Percentiles rank a stretch among this genome's conserved stretches.
phyloP scores from a whole-genome alignment of 1,140 invertebrate genomes.

The Eupristina koningsbergeri region DNA sequence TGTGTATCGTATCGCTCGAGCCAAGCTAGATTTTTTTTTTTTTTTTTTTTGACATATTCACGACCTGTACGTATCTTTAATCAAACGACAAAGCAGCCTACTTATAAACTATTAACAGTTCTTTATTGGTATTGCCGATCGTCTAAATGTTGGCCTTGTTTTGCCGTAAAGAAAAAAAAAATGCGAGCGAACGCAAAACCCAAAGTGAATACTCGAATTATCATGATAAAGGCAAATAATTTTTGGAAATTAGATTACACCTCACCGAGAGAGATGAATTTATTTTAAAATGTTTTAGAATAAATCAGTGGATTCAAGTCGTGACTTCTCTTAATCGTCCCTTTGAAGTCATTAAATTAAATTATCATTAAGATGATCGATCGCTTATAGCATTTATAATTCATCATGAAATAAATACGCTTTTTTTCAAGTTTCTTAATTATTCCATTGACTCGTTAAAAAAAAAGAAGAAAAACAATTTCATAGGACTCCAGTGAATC shows the following conservation, averaged over 20 bases:
- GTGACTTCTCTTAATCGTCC: no score
- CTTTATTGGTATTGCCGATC: background rate
- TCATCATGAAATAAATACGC: no score
- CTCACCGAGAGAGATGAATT: background rate
- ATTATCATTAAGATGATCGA: no score
- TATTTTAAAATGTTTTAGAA: background rate
- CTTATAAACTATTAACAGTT: slow-evolving; percentile 9
- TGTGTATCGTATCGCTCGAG: background rate
- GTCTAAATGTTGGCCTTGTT: background rate
- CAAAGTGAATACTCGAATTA: background rate
- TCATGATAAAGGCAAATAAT: background rate
- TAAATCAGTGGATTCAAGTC: no score
- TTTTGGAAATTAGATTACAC: background rate
- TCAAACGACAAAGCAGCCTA: slow-evolving; percentile 29
- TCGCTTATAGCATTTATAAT: no score
- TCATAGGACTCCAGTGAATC: no score
- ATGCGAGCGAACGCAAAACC: background rate
- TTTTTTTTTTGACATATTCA: background rate
- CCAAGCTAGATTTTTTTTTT: background rate
- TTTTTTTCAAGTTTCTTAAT: no score
- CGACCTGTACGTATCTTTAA: slow-evolving; percentile 28
- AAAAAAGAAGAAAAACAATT: no score
- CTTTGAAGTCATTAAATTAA: no score
- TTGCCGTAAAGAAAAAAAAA: background rate
- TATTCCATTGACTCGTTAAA: no score